Percentiles rank a stretch among this genome's conserved stretches.
phyloP scores from a whole-genome alignment of 92 coral and sea anemone species.

The Actinernus sp. region DNA sequence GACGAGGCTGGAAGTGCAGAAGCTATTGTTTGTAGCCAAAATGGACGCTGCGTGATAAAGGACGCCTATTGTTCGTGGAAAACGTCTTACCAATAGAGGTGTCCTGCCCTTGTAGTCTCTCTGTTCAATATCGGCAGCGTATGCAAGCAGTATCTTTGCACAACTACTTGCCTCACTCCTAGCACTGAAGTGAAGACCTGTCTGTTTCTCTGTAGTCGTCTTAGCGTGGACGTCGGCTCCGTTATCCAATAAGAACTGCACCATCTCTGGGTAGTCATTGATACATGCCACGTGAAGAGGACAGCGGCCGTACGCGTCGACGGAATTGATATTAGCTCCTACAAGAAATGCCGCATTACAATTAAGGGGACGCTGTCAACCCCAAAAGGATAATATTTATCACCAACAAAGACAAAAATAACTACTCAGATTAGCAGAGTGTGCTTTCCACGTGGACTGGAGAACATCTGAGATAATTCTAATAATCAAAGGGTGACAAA shows the following conservation, averaged over 20 bases:
- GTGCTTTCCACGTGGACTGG: too few species aligned
- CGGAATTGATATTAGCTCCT: conserved; percentile 62
- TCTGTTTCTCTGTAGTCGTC: conserved; percentile 65
- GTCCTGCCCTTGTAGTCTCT: conserved; percentile 65
- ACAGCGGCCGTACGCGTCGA: conserved; percentile 62
- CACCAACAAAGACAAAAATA: too few species aligned
- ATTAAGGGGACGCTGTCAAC: too few species aligned
- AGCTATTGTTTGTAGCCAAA: too few species aligned
- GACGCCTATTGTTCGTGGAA: too few species aligned
- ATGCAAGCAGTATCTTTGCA: conserved; percentile 52
- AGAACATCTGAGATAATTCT: too few species aligned
- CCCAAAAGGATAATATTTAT: too few species aligned
- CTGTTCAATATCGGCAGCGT: conserved; percentile 54
- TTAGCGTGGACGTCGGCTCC: conserved; percentile 53
- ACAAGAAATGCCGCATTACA: too few species aligned
- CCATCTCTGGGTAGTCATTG: conserved; percentile 67
- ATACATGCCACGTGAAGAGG: conserved; percentile 73
- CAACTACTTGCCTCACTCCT: conserved; percentile 62
- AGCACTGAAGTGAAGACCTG: conserved; percentile 59
- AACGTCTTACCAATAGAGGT: conserved; percentile 49
- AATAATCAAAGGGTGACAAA: too few species aligned
- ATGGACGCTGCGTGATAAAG: too few species aligned
- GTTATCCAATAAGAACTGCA: conserved; percentile 46
- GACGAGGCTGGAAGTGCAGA: too few species aligned
- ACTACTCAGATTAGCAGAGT: too few species aligned